These are phyloP conservation scores for Theocolax elegans DNA, from an alignment of 1,140 invertebrate genomes.

Conservation along the genomic window DNA sequence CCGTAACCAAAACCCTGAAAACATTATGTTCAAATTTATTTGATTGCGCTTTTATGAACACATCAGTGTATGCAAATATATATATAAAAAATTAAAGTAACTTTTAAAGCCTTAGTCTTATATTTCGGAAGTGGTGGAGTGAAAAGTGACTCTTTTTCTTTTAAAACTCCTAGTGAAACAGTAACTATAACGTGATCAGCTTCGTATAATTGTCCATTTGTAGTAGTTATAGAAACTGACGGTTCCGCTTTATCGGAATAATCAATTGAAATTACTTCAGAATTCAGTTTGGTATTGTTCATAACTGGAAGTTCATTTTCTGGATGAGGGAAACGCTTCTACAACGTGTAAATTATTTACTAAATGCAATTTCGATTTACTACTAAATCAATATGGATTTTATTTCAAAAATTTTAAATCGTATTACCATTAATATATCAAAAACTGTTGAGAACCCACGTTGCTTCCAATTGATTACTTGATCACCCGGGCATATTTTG, in stretches of 20 bases:
- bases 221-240: constrained; percentile 52
- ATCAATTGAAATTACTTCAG: constrained; percentile 55
- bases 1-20: constrained; percentile 68
- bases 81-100: constrained; percentile 18
- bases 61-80: too few relatives aligned
- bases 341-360: too few relatives aligned
- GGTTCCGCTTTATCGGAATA: constrained; percentile 47
- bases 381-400: too few relatives aligned
- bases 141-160: constrained; percentile 60
- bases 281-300: constrained; percentile 54
- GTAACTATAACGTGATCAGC: constrained; percentile 66
- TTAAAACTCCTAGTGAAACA: constrained; percentile 65
- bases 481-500: constrained; percentile 69
- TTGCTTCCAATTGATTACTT: constrained; percentile 71
- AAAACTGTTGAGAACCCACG: constrained; percentile 72
- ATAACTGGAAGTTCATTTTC: constrained; percentile 52
- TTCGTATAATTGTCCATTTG: constrained; percentile 51
- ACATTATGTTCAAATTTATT: too few relatives aligned
- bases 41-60: too few relatives aligned
- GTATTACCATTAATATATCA: constrained; percentile 68
- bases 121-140: constrained; percentile 52
- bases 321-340: constrained; percentile 57
- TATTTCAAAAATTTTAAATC: background rate
- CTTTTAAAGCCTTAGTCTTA: constrained; percentile 59
- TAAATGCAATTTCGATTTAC: too few relatives aligned